Evolutionary conservation across 2,113 vertebrate genomes (phyloP).

Genomic region (Protobothrops mucrosquamatus): DNA sequence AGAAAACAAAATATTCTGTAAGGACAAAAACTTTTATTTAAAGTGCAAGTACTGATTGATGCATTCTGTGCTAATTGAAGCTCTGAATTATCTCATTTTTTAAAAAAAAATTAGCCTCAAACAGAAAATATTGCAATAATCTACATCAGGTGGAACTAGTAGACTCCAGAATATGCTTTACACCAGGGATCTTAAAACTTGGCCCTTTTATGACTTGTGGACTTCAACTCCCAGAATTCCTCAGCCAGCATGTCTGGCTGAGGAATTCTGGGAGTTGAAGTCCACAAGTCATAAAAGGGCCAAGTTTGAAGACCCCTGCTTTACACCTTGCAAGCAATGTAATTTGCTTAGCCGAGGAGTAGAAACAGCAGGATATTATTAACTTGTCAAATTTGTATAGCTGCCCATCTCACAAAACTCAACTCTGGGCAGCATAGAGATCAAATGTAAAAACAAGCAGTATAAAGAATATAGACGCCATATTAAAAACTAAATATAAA

Average conservation of each 20-base stretch:
- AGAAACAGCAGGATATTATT: neutral
- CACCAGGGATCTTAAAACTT: neutral
- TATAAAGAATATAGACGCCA: too few relatives aligned
- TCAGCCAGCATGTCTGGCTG: too few relatives aligned
- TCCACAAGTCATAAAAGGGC: too few relatives aligned
- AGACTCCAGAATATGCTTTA: neutral
- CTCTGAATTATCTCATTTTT: neutral
- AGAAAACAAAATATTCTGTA: slow-evolving; percentile 1
- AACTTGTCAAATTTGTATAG: too few relatives aligned
- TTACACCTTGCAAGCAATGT: neutral
- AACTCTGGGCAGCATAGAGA: too few relatives aligned
- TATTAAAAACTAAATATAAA: too few relatives aligned
- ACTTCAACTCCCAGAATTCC: too few relatives aligned
- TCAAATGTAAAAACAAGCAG: too few relatives aligned
- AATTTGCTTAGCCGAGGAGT: neutral
- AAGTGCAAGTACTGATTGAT: neutral
- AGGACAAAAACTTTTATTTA: neutral
- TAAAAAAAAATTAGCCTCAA: neutral
- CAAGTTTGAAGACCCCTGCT: too few relatives aligned
- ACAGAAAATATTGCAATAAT: neutral
- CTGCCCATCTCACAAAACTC: too few relatives aligned
- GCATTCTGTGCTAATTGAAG: neutral
- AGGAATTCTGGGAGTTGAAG: too few relatives aligned
- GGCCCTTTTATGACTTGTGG: too few relatives aligned
- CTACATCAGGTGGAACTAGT: neutral